phyloP scores from a whole-genome alignment of 2,888 invertebrate genomes.

The Caenorhabditis wallacei region DNA sequence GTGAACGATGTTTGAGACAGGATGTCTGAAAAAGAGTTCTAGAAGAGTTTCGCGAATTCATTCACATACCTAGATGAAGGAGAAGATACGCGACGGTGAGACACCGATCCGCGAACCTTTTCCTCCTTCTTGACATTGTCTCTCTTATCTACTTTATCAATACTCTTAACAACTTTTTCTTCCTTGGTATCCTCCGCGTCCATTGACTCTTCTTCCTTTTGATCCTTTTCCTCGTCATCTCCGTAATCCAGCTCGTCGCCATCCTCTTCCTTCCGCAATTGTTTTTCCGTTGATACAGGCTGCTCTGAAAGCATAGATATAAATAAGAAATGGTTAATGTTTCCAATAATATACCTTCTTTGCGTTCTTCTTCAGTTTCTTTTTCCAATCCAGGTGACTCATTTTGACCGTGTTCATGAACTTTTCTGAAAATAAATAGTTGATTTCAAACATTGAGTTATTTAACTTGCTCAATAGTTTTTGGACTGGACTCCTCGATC shows the following conservation, averaged over 20 bases:
- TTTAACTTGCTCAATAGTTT: background rate
- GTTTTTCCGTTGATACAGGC: conserved; percentile 8
- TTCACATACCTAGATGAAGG: conserved; percentile 69
- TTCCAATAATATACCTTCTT: conserved; percentile 14
- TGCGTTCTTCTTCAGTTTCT: background rate
- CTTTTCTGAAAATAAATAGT: background rate
- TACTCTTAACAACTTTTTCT: conserved; percentile 2
- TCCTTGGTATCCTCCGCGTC: conserved; percentile 29
- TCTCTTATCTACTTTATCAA: conserved; percentile 5
- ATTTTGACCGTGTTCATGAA: no score
- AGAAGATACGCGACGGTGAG: conserved; percentile 65
- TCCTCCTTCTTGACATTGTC: conserved; percentile 65
- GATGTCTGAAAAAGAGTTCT: conserved; percentile 47
- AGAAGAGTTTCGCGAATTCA: background rate
- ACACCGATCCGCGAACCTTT: conserved; percentile 65
- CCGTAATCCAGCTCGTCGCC: conserved; percentile 65
- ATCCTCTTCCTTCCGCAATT: conserved; percentile 36
- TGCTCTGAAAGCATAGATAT: background rate
- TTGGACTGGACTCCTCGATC: no score
- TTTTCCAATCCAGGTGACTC: no score
- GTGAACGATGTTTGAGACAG: conserved; percentile 64
- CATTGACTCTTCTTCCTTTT: conserved; percentile 47
- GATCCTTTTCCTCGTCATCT: conserved; percentile 58
- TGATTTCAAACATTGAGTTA: background rate
- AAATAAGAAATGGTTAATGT: background rate